phyloP scores from a whole-genome alignment of 2,113 vertebrate species.

The Salvelinus fontinalis region DNA sequence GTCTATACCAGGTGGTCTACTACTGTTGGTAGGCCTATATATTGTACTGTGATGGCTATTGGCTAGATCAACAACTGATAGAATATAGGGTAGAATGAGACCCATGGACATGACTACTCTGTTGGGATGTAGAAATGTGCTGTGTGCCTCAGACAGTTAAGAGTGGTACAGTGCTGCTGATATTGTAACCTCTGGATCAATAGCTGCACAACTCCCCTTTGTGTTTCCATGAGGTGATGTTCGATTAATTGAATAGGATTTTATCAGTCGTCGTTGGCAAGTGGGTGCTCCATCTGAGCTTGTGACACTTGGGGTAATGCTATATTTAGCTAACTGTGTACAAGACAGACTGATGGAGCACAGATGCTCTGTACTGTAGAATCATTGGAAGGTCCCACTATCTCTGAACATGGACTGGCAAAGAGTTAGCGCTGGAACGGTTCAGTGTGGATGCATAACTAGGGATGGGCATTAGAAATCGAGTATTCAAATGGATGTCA shows the following conservation, averaged over 20 bases:
- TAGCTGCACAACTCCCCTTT: slow-evolving; percentile 34
- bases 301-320: slow-evolving; percentile 57
- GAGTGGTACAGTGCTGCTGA: neutral
- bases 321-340: slow-evolving; percentile 47
- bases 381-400: neutral
- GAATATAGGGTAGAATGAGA: neutral
- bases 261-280: slow-evolving; percentile 55
- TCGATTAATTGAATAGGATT: slow-evolving; percentile 36
- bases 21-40: too few relatives aligned
- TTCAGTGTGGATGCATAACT: slow-evolving; percentile 1
- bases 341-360: slow-evolving; percentile 25
- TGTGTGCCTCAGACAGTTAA: neutral
- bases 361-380: neutral
- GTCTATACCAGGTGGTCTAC: too few relatives aligned
- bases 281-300: slow-evolving; percentile 55
- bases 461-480: too few relatives aligned
- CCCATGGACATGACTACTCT: neutral
- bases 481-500: too few relatives aligned
- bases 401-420: slow-evolving; percentile 4
- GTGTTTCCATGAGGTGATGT: slow-evolving; percentile 23
- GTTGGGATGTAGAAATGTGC: neutral
- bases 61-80: neutral
- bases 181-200: neutral
- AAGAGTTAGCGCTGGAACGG: neutral
- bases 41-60: neutral